Evolutionary conservation across 2,797 vertebrate genomes (phyloP), one percentile per base, ranked within the genome.

Genomic region (Zenarchopterus dispar): DNA sequence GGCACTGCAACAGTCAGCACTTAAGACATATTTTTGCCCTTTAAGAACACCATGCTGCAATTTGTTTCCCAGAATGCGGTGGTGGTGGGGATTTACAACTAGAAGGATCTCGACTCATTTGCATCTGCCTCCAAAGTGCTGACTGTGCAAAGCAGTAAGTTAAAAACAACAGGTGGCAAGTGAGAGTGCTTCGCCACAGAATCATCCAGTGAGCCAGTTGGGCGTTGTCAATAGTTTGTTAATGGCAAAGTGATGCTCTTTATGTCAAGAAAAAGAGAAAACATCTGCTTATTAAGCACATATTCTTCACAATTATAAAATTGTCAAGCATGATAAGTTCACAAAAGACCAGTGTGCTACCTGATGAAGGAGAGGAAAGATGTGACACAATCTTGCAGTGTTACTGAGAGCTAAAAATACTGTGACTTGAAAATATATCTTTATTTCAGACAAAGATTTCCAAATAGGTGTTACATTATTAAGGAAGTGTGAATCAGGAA

Each of bases 181-280:
- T 87, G 84, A 91, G 82, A 82, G 84, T 82, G 69, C 81, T 88
- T 90, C 85, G 91, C 91, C 81, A 85, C 70, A 89, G 91, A 91
- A 84, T 86, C 84, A 88, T 89, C 84, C 84, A 81, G 89, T 88
- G 88, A 90, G 90, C 84, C 80, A 62, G 90, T 92, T 74, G 78
- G 77, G 89, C 89, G 88, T 84, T 84, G 84, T 90, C 84, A 91
- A 93, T 93, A 94, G 91, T 93, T 84, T 78, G 91, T 93, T 94
- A 93, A 93, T 92, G 81, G 88, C 83, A 91, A 82, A 91, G 80
- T 90, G 81, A 81, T 84, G 84, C 76, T 90, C 79, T 82, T 89
- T 75, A 78, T 81, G 80, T 90, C 82, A 88, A 7, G 8, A 6
- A 56, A 44, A 6, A 70, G 72, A 86, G 65, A 78, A 75, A 76